phyloP scores from a whole-genome alignment of 2,888 invertebrate genomes.

The Amorpha juglandis region DNA sequence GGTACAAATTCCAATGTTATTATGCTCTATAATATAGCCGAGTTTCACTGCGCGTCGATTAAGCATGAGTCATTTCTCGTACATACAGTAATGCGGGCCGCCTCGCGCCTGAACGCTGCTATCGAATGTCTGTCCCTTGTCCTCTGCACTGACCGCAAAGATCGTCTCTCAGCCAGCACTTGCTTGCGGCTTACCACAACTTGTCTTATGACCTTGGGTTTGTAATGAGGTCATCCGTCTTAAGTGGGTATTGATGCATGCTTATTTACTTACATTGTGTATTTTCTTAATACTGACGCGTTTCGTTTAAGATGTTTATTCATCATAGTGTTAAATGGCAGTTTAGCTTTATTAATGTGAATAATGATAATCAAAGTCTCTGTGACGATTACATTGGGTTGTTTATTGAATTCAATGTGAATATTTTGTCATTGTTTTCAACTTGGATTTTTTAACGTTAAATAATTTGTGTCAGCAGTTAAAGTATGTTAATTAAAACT shows the following conservation, averaged over 20 bases:
- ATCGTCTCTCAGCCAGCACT: slow-evolving; percentile 2
- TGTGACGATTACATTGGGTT: neutral
- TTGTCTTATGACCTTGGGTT: neutral
- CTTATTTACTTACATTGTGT: neutral
- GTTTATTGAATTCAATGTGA: neutral
- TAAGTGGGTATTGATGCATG: neutral
- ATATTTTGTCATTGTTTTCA: neutral
- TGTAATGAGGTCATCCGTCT: neutral
- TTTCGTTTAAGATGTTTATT: neutral
- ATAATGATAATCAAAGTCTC: neutral
- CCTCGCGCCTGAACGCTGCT: slow-evolving; percentile 13
- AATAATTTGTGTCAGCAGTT: too few relatives aligned
- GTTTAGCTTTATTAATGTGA: neutral
- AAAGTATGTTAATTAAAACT: too few relatives aligned
- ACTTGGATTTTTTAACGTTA: neutral
- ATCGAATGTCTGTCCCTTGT: slow-evolving; percentile 4
- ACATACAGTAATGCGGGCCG: slow-evolving; percentile 38
- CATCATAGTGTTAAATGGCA: neutral
- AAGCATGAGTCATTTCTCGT: slow-evolving; percentile 42
- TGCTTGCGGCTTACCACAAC: slow-evolving; percentile 3
- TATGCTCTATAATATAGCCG: neutral
- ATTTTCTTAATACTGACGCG: neutral
- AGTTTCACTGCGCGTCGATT: slow-evolving; percentile 37
- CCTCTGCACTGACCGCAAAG: slow-evolving; percentile 22
- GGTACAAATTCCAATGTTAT: slow-evolving; percentile 7